Percentiles rank a stretch among this genome's conserved stretches.
Conservation (phyloP, 1,140 invertebrate genomes). For the Papilio glaucus region DNA sequence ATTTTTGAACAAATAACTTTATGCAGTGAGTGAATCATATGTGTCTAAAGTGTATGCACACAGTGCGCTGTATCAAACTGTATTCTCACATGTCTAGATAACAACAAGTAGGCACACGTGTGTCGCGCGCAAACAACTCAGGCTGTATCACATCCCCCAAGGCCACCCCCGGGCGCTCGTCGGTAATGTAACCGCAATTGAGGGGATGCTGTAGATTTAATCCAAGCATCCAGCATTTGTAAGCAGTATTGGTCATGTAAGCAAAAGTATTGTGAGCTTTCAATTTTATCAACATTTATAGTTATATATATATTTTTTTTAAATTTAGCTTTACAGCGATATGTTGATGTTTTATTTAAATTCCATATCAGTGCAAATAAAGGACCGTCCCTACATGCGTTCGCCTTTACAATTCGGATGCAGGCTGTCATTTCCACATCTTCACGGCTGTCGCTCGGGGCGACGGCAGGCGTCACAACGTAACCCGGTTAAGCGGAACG, state of each 20-base stretch:
- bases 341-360: no score
- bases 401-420: not conserved
- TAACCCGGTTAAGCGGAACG: slow-evolving; percentile 41
- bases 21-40: no score
- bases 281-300: not conserved
- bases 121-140: not conserved
- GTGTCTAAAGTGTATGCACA: no score
- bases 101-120: not conserved
- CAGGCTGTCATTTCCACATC: slow-evolving; percentile 37
- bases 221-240: not conserved
- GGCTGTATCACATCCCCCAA: not conserved
- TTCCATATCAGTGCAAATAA: no score
- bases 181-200: slow-evolving; percentile 13
- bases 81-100: not conserved
- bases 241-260: no score
- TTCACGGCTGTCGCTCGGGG: slow-evolving; percentile 52
- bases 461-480: slow-evolving; percentile 34
- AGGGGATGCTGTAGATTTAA: not conserved
- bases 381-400: no score
- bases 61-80: no score
- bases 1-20: no score
- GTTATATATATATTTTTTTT: no score
- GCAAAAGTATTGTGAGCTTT: no score
- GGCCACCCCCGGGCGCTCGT: not conserved
- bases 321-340: no score